Percentiles rank a stretch among this genome's conserved stretches.
Evolutionary conservation across 2,113 vertebrate genomes (phyloP).

Genomic region (Ellobius talpinus): DNA sequence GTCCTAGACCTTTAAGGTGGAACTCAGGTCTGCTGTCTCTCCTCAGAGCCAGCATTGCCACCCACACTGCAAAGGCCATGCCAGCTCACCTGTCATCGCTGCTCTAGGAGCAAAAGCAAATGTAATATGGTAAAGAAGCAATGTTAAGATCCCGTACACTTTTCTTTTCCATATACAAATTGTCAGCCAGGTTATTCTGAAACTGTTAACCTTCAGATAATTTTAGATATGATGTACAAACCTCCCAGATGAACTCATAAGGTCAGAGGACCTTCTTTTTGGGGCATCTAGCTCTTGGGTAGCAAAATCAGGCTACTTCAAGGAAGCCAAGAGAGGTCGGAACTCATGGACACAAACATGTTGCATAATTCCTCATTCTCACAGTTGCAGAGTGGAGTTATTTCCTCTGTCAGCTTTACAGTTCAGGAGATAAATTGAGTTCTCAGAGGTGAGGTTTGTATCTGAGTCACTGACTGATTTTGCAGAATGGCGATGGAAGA

Average conservation of each 20-base stretch:
- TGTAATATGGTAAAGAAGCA: not conserved
- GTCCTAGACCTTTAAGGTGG: not conserved
- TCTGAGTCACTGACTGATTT: not conserved
- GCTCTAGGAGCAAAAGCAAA: not conserved
- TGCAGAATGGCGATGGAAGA: not conserved
- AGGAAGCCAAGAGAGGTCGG: not conserved
- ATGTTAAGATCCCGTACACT: not conserved
- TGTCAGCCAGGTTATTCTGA: not conserved
- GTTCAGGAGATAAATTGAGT: not conserved
- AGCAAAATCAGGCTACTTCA: not conserved
- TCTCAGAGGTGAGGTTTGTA: conserved; percentile 5
- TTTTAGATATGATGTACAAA: not conserved
- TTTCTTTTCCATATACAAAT: not conserved
- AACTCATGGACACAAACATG: not conserved
- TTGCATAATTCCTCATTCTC: not conserved
- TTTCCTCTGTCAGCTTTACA: conserved; percentile 15
- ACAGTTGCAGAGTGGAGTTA: not conserved
- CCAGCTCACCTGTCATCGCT: too few relatives aligned
- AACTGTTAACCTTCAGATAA: conserved; percentile 1
- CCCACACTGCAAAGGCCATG: not conserved
- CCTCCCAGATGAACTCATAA: not conserved
- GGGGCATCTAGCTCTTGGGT: not conserved
- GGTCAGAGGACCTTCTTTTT: not conserved
- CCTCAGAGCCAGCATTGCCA: not conserved
- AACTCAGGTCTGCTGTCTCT: not conserved